Evolutionary conservation across 2,888 invertebrate genomes (phyloP), one percentile per base, ranked within the genome.

Genomic region (Tetramorium bicarinatum): DNA sequence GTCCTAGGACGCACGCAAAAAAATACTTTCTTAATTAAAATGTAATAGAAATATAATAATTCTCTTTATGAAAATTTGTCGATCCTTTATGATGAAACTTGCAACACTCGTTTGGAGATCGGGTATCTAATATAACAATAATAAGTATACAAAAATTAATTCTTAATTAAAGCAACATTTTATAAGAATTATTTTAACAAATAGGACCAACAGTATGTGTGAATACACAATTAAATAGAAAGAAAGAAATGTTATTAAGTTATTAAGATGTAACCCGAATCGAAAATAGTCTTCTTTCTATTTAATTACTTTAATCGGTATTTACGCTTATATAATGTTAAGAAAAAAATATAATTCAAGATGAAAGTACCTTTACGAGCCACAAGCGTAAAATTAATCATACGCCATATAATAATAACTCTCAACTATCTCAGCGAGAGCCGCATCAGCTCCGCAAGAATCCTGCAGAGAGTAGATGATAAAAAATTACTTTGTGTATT

Each of bases 401-500:
- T 21, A 13, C 34, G 4, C 15, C 7, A 29, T 44, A 18, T 9
- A 41, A 44, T 59, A 25, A 74, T 59, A 59, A 56, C 47, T 7
- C 18, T 74, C 29, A 8, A 29, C 15, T 18, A 25, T n/a, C 13
- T 61, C 44, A 6, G 29, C 13, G 38, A 38, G 34, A 49, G 49
- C 13, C 11, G 7, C 13, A 29, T 13, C 9, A 21, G 3, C 18
- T 49, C 18, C 64, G 25, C 52, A n/a, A 25, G n/a, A 67, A 25
- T 44, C 13, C 18, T 15, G 13, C n/a, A 29, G 44, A n/a, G 56
- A 13, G 29, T 18, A 7, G 11, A n/a, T 9, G 66, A 47, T 67
- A 67, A 69, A 69, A 56, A 56, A 71, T 71, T 47, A 79, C 44
- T 44, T 79, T 71, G 54, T 34, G 47, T 29, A 8, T 18, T 59